Evolutionary conservation across 2,797 vertebrate species (phyloP).

Genomic region (Ctenopoma kingsleyae): DNA sequence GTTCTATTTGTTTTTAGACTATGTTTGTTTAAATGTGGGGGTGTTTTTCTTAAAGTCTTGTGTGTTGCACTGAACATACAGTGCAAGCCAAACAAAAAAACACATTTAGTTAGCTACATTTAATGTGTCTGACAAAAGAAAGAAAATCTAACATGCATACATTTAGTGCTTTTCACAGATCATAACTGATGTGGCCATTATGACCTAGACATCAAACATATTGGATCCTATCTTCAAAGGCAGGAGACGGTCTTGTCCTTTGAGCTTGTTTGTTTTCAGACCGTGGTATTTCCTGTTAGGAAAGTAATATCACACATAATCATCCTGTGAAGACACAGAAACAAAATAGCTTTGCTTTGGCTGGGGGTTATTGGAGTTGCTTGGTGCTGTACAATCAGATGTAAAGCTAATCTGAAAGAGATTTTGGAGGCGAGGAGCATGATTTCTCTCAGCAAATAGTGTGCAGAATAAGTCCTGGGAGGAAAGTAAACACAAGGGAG

Average conservation of each 20-base stretch:
- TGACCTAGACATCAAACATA: slow-evolving; percentile 66
- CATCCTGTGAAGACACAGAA: slow-evolving; percentile 35
- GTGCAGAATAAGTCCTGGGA: slow-evolving; percentile 60
- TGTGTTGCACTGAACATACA: background rate
- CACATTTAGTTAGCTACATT: slow-evolving; percentile 3
- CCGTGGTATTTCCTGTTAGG: slow-evolving; percentile 74
- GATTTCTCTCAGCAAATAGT: slow-evolving; percentile 58
- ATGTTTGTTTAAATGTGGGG: slow-evolving; percentile 13
- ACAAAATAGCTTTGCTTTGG: slow-evolving; percentile 18
- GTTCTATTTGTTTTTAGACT: slow-evolving; percentile 1
- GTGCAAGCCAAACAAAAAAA: background rate
- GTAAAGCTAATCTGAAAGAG: slow-evolving; percentile 31
- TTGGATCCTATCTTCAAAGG: slow-evolving; percentile 53
- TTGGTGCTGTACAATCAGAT: slow-evolving; percentile 20
- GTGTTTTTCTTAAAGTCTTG: slow-evolving; percentile 15
- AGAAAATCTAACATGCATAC: background rate
- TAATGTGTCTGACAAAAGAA: slow-evolving; percentile 24
- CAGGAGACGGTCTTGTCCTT: slow-evolving; percentile 42
- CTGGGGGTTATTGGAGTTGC: slow-evolving; percentile 32
- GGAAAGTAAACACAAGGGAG: slow-evolving; percentile 71
- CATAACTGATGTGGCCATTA: slow-evolving; percentile 33
- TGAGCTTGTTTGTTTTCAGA: slow-evolving; percentile 72
- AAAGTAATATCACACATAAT: slow-evolving; percentile 49
- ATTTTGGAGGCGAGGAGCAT: slow-evolving; percentile 51
- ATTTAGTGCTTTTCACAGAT: slow-evolving; percentile 22